A percentile compares a stretch with the other conserved stretches of the same genome.
Evolutionary conservation across 2,113 vertebrate species (phyloP).

Genomic region (Chiloscyllium plagiosum): DNA sequence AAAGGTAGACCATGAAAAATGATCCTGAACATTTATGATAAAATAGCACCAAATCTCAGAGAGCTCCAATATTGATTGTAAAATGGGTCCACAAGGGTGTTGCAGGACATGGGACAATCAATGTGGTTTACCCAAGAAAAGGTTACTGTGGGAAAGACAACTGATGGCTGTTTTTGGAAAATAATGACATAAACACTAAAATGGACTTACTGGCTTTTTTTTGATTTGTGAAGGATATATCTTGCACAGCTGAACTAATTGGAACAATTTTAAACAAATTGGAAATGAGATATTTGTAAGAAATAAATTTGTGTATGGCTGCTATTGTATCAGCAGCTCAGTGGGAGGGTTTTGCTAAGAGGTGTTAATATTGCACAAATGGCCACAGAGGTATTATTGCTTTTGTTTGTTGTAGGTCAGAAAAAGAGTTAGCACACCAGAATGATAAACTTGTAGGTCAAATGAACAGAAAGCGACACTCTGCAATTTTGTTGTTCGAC

Average conservation of each 20-base stretch:
- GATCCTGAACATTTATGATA: background rate
- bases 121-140: too few species aligned
- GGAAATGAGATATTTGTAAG: background rate
- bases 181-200: background rate
- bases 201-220: background rate
- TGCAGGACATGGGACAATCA: background rate
- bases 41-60: background rate
- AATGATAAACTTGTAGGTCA: conserved; percentile 36
- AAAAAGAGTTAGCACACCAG: background rate
- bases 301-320: background rate
- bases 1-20: background rate
- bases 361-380: conserved; percentile 8
- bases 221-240: background rate
- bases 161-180: background rate
- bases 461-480: conserved; percentile 6
- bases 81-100: background rate
- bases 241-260: background rate
- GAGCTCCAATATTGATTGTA: background rate
- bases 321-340: background rate
- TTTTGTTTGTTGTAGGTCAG: background rate
- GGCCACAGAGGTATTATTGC: background rate
- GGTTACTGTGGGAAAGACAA: background rate
- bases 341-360: background rate
- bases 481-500: background rate
- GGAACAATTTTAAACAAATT: background rate